Conservation (phyloP, 23 tunicate species). For the Halocynthia aurantium region DNA sequence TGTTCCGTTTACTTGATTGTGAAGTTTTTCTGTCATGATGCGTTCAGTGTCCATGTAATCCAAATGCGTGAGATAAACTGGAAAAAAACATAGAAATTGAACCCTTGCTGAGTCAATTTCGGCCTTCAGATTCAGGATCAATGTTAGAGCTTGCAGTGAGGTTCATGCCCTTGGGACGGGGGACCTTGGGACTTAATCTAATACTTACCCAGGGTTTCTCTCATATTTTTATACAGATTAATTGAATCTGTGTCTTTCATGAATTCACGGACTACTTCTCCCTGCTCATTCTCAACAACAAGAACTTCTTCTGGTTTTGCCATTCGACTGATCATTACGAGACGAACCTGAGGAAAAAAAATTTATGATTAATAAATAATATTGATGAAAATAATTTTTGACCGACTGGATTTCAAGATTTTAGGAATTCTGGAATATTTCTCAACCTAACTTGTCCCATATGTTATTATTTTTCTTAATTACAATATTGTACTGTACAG, state of each 20-base stretch:
- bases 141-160: too few relatives aligned
- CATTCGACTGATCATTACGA: constrained; percentile 98
- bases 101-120: background rate
- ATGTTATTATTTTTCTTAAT: too few relatives aligned
- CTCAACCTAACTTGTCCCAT: too few relatives aligned
- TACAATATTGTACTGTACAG: too few relatives aligned
- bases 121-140: too few relatives aligned
- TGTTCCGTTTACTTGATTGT: constrained; percentile 93
- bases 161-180: too few relatives aligned
- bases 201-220: constrained; percentile 87
- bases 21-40: constrained; percentile 96
- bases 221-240: constrained; percentile 97
- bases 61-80: constrained; percentile 94
- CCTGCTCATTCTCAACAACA: constrained; percentile 99
- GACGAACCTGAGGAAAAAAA: constrained; percentile 60
- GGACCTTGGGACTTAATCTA: background rate
- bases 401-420: too few relatives aligned
- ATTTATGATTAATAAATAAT: too few relatives aligned
- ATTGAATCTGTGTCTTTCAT: constrained; percentile 99
- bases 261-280: constrained; percentile 96
- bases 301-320: constrained; percentile 99
- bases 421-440: too few relatives aligned
- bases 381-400: too few relatives aligned
- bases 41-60: constrained; percentile 96
- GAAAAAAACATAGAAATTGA: background rate